Evolutionary conservation across 2,797 vertebrate genomes (phyloP), one percentile per base, ranked within the genome.

Genomic region (Stomatorhinus walkeri): DNA sequence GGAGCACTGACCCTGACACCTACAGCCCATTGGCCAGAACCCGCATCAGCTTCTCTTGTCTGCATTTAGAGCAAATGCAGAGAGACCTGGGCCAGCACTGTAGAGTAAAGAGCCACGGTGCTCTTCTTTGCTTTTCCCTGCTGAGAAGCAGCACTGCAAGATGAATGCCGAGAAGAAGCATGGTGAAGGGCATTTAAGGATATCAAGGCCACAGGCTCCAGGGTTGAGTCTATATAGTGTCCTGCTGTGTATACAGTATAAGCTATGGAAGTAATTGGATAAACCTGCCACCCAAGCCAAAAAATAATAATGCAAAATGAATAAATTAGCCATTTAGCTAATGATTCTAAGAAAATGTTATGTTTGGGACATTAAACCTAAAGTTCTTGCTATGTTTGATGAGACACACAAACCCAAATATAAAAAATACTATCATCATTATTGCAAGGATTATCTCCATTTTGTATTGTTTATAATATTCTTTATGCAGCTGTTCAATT

Each of bases 1-100:
- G 48, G 14, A 14, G 49, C 49, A 14, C 12, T 3, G 10, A 14
- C 49, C 12, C 49, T 51, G 12, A 51, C 12, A 51, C 49, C 49
- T 51, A 68, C 28, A 32, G 24, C 9, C 61, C 24, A 10, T 28
- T 68, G 28, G 24, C 61, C 1, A 24, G 22, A 68, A 68, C 9
- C 28, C 2, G 8, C 24, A 7, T 10, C 24, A 32, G 12, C 64
- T 14, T 72, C 32, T 72, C 64, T 28, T 85, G 24, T 24, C 24
- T 86, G 84, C 84, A 28, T 36, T 54, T 86, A 32, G 3, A 56
- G n/a, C 24, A 52, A 36, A 86, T 86, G 84, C 84, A 86, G 54
- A 54, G 84, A 16, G 28, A 52, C 9, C 22, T 24, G 48, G 22
- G 8, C n/a, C 49, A 86, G 49, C 28, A 86, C 22, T 54, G 84